phyloP scores from a whole-genome alignment of 2,113 vertebrate species.

The Setophaga coronata region DNA sequence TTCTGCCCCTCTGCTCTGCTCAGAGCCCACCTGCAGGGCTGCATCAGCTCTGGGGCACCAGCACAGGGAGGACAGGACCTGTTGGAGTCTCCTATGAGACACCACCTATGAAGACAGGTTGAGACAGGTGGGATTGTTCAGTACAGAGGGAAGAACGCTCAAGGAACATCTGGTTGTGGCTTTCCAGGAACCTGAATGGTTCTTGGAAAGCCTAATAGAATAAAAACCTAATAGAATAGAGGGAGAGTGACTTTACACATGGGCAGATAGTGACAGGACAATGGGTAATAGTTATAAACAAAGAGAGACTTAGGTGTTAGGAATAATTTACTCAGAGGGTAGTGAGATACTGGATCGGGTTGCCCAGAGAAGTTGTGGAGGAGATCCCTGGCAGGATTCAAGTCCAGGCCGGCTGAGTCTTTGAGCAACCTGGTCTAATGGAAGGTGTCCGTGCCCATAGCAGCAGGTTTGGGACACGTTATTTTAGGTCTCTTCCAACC shows the following conservation, averaged over 20 bases:
- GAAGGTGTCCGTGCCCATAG: background rate
- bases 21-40: background rate
- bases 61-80: rapidly evolving
- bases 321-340: background rate
- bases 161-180: background rate
- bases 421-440: background rate
- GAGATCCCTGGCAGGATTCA: background rate
- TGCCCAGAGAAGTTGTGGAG: background rate
- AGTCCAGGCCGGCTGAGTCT: background rate
- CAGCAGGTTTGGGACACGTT: rapidly evolving
- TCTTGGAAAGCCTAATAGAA: no score
- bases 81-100: no score
- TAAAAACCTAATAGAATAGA: no score
- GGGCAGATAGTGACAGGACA: background rate
- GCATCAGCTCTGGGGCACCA: background rate
- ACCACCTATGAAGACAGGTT: no score
- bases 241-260: no score
- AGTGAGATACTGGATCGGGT: rapidly evolving
- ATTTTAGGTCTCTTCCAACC: background rate
- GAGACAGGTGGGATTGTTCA: background rate
- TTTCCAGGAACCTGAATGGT: background rate
- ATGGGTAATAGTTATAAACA: background rate
- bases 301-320: background rate
- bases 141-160: rapidly evolving
- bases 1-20: background rate